Evolutionary conservation across 2,888 invertebrate species (phyloP).

Genomic region (Trissonchulus latispiculum): DNA sequence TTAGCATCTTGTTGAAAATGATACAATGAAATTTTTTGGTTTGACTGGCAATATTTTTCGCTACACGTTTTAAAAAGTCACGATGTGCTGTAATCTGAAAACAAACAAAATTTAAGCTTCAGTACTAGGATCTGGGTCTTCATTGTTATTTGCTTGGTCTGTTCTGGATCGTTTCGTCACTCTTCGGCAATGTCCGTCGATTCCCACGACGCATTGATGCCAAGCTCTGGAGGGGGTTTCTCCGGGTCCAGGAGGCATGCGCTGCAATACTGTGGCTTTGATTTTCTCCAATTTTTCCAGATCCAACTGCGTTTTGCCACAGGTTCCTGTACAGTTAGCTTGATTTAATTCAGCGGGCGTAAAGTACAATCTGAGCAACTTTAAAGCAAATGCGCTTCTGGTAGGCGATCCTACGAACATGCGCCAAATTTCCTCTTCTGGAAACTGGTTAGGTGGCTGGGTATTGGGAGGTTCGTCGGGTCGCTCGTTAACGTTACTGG

Average conservation of each 20-base stretch:
- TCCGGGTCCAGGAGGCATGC: background rate
- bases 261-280: background rate
- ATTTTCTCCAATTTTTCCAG: background rate
- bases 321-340: background rate
- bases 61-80: no score
- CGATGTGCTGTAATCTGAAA: no score
- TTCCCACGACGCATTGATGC: background rate
- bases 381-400: background rate
- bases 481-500: no score
- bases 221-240: background rate
- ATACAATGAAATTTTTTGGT: no score
- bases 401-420: background rate
- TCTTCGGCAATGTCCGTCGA: background rate
- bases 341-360: background rate
- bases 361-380: background rate
- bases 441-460: no score
- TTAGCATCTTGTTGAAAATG: no score
- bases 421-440: no score
- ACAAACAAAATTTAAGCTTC: no score
- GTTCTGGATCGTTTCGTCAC: background rate
- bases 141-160: no score
- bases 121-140: no score
- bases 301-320: background rate
- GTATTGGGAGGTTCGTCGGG: no score
- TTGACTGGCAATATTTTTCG: no score